Percentiles rank a stretch among this genome's conserved stretches.
These are phyloP conservation scores for Zaprionus camerounensis DNA, from an alignment of 1,140 invertebrate genomes.

Conservation along the genomic window DNA sequence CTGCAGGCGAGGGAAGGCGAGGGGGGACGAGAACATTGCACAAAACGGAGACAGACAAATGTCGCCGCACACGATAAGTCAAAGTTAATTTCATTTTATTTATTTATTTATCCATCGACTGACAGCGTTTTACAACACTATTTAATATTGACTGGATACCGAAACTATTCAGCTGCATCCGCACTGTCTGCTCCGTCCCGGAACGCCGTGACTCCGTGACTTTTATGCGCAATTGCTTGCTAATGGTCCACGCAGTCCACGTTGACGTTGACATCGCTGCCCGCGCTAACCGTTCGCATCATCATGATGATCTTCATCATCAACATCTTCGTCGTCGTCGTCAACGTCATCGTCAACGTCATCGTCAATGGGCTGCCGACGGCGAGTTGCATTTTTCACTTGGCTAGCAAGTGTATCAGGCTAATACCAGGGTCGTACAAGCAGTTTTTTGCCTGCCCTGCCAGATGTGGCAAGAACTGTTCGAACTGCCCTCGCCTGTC, in stretches of 20 bases:
- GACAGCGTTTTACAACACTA: constrained; percentile 75
- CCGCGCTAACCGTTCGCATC: constrained; percentile 62
- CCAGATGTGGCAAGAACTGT: not conserved
- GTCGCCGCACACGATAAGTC: constrained; percentile 54
- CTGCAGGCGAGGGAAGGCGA: not conserved
- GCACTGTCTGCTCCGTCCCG: constrained; percentile 22
- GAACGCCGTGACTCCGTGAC: constrained; percentile 51
- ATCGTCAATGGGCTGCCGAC: constrained; percentile 57
- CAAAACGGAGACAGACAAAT: constrained; percentile 51
- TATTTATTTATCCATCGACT: constrained; percentile 68
- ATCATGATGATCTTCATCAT: constrained; percentile 50
- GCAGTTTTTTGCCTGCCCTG: not conserved
- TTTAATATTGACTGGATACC: constrained; percentile 70
- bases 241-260: constrained; percentile 59
- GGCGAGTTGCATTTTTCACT: constrained; percentile 78
- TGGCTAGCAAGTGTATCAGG: constrained; percentile 58
- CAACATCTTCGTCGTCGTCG: not conserved
- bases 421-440: constrained; percentile 4
- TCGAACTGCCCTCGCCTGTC: constrained; percentile 34
- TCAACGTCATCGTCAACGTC: constrained; percentile 40
- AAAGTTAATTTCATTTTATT: constrained; percentile 77
- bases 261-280: constrained; percentile 25
- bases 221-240: constrained; percentile 79
- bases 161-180: constrained; percentile 42
- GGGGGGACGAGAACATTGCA: constrained; percentile 21